phyloP scores from a whole-genome alignment of 2,797 vertebrate species.

The Phalanger gymnotis region DNA sequence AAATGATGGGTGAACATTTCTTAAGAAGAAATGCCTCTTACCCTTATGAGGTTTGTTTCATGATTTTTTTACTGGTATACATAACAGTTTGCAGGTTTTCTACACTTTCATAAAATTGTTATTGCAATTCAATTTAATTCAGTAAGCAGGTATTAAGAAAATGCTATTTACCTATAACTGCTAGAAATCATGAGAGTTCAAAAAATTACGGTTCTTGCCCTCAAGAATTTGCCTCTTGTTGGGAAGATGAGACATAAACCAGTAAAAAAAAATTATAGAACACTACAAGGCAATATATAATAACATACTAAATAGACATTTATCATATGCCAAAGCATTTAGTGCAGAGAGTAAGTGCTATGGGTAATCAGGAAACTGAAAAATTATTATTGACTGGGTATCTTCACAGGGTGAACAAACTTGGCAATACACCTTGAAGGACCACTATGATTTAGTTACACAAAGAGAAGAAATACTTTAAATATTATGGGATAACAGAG shows the following conservation, averaged over 20 bases:
- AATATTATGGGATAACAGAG: not conserved
- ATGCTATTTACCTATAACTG: not conserved
- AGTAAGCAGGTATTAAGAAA: not conserved
- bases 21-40: slow-evolving; percentile 76
- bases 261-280: not conserved
- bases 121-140: not conserved
- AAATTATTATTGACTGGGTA: not conserved
- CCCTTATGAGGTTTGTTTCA: slow-evolving; percentile 75
- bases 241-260: not conserved
- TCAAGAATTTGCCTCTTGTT: not conserved
- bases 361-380: not conserved
- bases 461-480: not conserved
- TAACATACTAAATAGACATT: not conserved
- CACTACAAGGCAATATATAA: not conserved
- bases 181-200: not conserved
- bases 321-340: not conserved
- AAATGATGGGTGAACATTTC: slow-evolving; percentile 57
- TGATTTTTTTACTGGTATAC: slow-evolving; percentile 64
- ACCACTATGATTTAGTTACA: not conserved
- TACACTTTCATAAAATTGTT: not conserved
- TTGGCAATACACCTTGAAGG: not conserved
- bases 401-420: not conserved
- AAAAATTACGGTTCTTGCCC: not conserved
- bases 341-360: not conserved
- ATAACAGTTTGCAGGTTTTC: not conserved